Evolutionary conservation across 2,888 invertebrate genomes (phyloP), one percentile per base, ranked within the genome.

Genomic region (Auanema freiburgensis): DNA sequence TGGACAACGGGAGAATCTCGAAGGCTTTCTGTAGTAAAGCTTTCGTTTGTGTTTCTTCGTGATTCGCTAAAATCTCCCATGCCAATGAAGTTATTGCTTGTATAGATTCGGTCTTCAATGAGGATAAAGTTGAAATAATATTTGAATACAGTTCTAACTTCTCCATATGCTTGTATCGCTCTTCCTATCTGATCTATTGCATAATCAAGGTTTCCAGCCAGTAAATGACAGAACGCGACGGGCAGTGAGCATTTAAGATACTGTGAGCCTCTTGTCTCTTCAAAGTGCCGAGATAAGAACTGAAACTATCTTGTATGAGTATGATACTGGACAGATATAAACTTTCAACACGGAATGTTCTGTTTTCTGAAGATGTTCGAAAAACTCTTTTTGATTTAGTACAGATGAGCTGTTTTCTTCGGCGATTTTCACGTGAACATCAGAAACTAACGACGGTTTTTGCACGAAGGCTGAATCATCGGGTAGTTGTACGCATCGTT

Each of bases 41-140:
- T 21, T 65, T 57, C 1, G 68, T 67, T 57, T 75, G 75, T 4
- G 66, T 69, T 51, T 75, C 75, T 63, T 73, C 75, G 55, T 73
- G 73, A 56, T 75, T 75, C 6, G 72, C 70, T 16, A 75, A 63
- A 6, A 75, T 64, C 18, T 75, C 72, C 75, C 75, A 75, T 0
- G 71, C 55, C 11, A 75, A 58, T n/a, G 73, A 73, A 6, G 71
- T 61, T 24, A 75, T 56, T 3, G 69, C 68, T 12, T 53, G 11
- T 1, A 72, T 46, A 6, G 70, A 70, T 25, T 49, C 46, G 11
- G 50, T 24, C 25, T 44, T 57, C 18, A 52, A 33, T n/a, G 0
- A n/a, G n/a, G 12, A 23, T 52, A 21, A 46, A 18, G 46, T 46
- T 16, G 6, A 5, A 5, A 18, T 3, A 46, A 10, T 6, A 5